These are phyloP conservation scores for Eupithecia dodoneata DNA, from an alignment of 2,888 invertebrate species.

Conservation along the genomic window DNA sequence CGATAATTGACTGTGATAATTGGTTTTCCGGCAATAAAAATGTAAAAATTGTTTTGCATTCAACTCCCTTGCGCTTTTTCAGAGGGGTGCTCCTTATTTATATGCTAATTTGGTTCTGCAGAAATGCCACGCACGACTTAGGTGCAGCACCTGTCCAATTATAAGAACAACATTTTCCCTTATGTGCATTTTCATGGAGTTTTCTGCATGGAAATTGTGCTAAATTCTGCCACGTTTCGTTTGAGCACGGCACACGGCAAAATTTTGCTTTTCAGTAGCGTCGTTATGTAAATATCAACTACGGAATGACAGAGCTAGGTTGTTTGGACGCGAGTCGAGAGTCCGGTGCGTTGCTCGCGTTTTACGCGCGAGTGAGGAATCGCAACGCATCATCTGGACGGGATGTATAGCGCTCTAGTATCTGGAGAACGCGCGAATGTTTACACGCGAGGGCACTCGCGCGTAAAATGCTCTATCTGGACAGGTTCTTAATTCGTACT, in stretches of 20 bases:
- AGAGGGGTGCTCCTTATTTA: slow-evolving; percentile 77
- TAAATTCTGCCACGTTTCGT: slow-evolving; percentile 68
- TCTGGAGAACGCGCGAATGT: too few species aligned
- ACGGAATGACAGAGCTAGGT: slow-evolving; percentile 39
- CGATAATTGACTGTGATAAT: slow-evolving; percentile 80
- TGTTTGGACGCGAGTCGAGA: too few species aligned
- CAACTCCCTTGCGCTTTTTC: slow-evolving; percentile 65
- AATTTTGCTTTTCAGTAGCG: slow-evolving; percentile 56
- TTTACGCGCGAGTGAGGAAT: too few species aligned
- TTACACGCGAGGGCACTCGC: too few species aligned
- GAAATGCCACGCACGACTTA: slow-evolving; percentile 78
- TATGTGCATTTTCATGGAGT: slow-evolving; percentile 77
- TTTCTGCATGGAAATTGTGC: slow-evolving; percentile 73
- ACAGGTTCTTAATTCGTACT: too few species aligned
- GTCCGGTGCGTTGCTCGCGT: too few species aligned
- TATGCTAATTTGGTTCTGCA: slow-evolving; percentile 76
- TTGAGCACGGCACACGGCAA: slow-evolving; percentile 55
- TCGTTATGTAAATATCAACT: slow-evolving; percentile 65
- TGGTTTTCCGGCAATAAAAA: slow-evolving; percentile 79
- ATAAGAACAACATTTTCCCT: slow-evolving; percentile 78
- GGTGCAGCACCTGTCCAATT: slow-evolving; percentile 80
- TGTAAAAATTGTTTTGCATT: slow-evolving; percentile 64
- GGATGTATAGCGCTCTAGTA: too few species aligned
- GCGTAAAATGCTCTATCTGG: too few species aligned
- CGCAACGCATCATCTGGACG: too few species aligned